Evolutionary conservation across 1,140 invertebrate species (phyloP), one percentile per base, ranked within the genome.

Genomic region (Calosoma granatense): DNA sequence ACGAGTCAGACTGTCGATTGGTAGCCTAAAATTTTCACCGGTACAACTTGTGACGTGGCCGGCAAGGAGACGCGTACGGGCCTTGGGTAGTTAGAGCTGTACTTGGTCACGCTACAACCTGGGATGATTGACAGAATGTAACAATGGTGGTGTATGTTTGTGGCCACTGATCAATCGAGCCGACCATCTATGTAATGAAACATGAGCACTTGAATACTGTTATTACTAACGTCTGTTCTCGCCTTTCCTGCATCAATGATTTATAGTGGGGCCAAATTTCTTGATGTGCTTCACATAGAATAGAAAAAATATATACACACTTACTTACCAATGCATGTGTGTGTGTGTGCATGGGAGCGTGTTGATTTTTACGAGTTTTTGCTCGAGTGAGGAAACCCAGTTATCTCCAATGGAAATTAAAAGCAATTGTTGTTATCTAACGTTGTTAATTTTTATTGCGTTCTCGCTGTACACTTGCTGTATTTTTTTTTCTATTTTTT

Each of bases 391-490:
- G 15, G 17, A 47, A 12, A 6, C 6, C 15, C 3, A 47, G 41
- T 47, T 47, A 47, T 47, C 41, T 47, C 17, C 17, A 11, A 17
- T 47, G 6, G 41, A 47, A 47, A 47, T 47, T 47, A 47, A 47
- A 11, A 47, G 6, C 41, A 47, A 47, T 47, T 47, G 17, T 47
- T 47, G 41, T 47, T 47, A 47, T 47, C 41, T 47, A 47, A 47
- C 6, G 3, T 11, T 11, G 41, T 47, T 47, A 47, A 47, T 47
- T 47, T 47, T 47, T 47, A 47, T 47, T 47, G 41, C 41, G 41
- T 36, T 36, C 26, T 36, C 26, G 26, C 26, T n/a, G n/a, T n/a
- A n/a, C n/a, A n/a, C 26, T 36, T 36, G 6, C n/a, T 6, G n/a
- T 36, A 36, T 36, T 36, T n/a, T 36, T 36, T 36, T 36, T 36